Base-by-base conservation (phyloP, 2,113 vertebrate genomes). In the Pseudorectes ferrugineus region DNA sequence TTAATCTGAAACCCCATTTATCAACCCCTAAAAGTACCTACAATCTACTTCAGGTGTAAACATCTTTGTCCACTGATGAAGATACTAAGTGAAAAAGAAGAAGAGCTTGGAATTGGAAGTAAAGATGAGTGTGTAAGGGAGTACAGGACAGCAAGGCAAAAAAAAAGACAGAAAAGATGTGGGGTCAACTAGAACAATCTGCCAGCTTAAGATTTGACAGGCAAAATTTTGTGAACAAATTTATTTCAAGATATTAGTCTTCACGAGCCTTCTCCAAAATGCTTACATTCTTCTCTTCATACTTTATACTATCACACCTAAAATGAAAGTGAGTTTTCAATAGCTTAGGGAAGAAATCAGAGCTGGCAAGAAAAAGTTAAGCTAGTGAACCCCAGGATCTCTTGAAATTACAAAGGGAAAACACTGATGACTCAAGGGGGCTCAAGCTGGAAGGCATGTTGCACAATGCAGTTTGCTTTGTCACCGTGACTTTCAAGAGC, bases 21-120 rank as follows among this genome's bases (percentile, higher is more conserved):
- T 80, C 97, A 96, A 97, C 96, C 95, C 94, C 97, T 94, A 96
- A 89, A 95, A 73, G 95, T 96, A 93, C 96, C 97, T 98, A 98
- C 98, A 98, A 98, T 98, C 98, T 98, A 98, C 98, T 97, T 96
- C 97, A 97, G 98, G 97, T 97, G 97, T 98, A 98, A 98, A 98
- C 97, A 98, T 98, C 97, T 98, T 98, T 98, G 97, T 98, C 97
- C 94, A 95, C 87, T 86, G 58, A 96, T 97, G 96, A 71, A 86
- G 88, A 93, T 86, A 92, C 28, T 49, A 66, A 92, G 36, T 80
- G 57, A 84, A 91, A 91, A 93, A 73, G 70, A 79, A 70, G 31
- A 61, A 43, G 24, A 91, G 17, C 20, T 63, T 51, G 43, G 54
- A 79, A 75, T 10, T 26, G 25, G 40, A 92, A 40, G 58, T 19